Evolutionary conservation across 2,888 invertebrate species (phyloP).

Genomic region (Tiliacea aurago): DNA sequence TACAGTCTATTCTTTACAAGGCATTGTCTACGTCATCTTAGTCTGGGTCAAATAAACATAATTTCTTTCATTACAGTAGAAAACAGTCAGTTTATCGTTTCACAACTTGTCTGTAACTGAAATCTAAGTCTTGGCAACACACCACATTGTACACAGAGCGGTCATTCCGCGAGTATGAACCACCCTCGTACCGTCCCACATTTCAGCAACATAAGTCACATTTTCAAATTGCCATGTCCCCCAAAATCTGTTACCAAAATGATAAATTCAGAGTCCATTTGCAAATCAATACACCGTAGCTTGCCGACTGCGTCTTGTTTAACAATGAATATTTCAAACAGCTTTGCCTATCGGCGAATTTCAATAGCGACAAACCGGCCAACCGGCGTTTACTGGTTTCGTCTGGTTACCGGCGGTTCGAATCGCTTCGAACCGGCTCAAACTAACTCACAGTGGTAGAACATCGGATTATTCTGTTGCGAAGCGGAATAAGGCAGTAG

Average conservation of each 20-base stretch:
- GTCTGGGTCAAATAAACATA: neutral
- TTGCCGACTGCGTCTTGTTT: conserved; percentile 51
- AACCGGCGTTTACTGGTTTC: conserved; percentile 47
- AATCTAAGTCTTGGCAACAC: neutral
- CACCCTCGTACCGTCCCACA: neutral
- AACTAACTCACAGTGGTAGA: conserved; percentile 59
- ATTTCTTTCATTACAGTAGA: neutral
- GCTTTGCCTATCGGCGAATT: conserved; percentile 61
- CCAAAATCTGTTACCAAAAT: conserved; percentile 52
- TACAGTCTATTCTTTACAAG: neutral
- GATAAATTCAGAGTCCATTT: conserved; percentile 53
- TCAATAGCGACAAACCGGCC: conserved; percentile 59
- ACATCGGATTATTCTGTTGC: conserved; percentile 61
- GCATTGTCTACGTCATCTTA: neutral
- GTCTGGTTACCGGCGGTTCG: conserved; percentile 50
- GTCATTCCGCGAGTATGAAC: too few species aligned
- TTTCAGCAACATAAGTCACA: conserved; percentile 4
- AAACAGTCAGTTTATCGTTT: neutral
- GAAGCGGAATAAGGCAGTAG: conserved; percentile 52
- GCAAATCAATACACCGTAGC: conserved; percentile 52
- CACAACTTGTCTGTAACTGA: neutral
- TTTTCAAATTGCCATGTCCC: conserved; percentile 23
- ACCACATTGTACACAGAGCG: neutral
- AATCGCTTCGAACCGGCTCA: conserved; percentile 39
- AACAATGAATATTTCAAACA: conserved; percentile 67